Base-by-base conservation (phyloP, 2,888 invertebrate species). In the Andricus curvator region DNA sequence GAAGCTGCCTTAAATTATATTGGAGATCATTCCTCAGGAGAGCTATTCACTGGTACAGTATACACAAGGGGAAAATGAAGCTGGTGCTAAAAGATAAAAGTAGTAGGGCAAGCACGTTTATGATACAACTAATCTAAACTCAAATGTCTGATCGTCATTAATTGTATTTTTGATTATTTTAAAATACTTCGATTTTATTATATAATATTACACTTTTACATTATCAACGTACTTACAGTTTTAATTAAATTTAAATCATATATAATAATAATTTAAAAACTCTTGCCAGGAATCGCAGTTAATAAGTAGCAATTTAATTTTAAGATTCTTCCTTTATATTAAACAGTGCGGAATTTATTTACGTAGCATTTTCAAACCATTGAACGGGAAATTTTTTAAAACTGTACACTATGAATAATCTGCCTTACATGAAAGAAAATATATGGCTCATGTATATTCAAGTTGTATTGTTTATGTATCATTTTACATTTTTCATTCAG, bases 21-120 rank as follows among this genome's bases (percentile, higher is more conserved):
- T 51, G 33, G n/a, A 74, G 51, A 56, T 51, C 56, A 33, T 56
- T 20, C 51, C 56, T 51, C 70, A 56, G 11, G 51, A 37, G 70
- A 74, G n/a, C n/a, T 33, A n/a, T 70, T 74, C 20, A 20, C 29
- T 74, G 70, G 17, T 51, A 29, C 33, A 51, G 20, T 56, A 25
- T 33, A 29, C 70, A 33, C 70, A 4, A 74, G 29, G 20, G 56
- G 1, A 74, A 74, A 56, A 56, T 74, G n/a, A 51, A 62, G n/a
- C 48, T 70, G 20, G 51, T 33, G 25, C 20, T 37, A 33, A 74
- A 33, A 56, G 51, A 48, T 70, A 25, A 29, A 51, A 56, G 11
- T 56, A 13, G 20, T 13, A 41, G 41, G 9, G n/a, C 20, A 20
- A 37, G 9, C 8, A 17, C 51, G 3, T 70, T 22, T 11, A 22